Percentiles rank a stretch among this genome's conserved stretches.
Conservation (phyloP, 2,888 invertebrate species). For the Nebria brevicollis region DNA sequence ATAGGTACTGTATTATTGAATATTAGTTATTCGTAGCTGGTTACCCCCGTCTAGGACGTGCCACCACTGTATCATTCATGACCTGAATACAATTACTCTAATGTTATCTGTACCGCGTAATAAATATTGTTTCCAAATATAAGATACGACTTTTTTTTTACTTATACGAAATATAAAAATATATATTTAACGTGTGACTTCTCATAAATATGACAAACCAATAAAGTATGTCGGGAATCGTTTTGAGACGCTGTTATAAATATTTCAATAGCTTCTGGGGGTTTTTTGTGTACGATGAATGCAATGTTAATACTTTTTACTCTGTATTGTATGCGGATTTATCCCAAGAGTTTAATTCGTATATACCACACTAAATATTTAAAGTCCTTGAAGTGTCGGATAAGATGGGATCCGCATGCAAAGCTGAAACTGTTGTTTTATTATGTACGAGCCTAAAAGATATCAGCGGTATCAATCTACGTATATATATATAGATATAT, state of each 20-base stretch:
- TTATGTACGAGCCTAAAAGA: background rate
- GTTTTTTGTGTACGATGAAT: too few relatives aligned
- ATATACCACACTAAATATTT: background rate
- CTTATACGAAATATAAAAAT: too few relatives aligned
- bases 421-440: background rate
- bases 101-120: background rate
- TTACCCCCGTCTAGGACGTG: background rate
- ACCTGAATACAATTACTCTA: background rate
- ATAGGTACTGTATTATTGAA: background rate
- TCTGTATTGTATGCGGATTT: too few relatives aligned
- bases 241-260: too few relatives aligned
- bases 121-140: too few relatives aligned
- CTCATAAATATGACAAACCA: too few relatives aligned
- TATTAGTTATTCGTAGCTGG: background rate
- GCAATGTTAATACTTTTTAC: too few relatives aligned
- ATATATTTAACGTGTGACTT: too few relatives aligned
- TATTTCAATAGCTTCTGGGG: too few relatives aligned
- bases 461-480: background rate
- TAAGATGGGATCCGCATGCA: background rate
- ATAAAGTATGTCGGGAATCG: too few relatives aligned
- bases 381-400: background rate
- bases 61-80: background rate
- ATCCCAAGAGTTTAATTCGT: background rate
- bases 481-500: background rate
- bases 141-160: too few relatives aligned